Base-by-base conservation (phyloP, 2,113 vertebrate genomes). In the Gopherus evgoodei region DNA sequence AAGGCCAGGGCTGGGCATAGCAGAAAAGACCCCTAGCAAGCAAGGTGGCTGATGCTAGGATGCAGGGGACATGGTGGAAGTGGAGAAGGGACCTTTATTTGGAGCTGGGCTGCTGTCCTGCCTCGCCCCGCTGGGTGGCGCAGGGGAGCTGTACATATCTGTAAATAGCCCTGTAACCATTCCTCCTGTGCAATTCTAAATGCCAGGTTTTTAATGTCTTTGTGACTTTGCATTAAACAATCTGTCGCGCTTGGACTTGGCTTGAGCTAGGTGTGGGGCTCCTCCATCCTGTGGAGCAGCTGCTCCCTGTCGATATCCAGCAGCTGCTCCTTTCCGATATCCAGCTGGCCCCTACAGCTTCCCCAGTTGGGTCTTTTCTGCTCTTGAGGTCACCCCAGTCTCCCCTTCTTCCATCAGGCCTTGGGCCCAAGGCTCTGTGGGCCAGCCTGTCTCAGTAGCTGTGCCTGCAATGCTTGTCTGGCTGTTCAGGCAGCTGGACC, bases 61-160 rank as follows among this genome's bases (percentile, higher is more conserved):
- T n/a, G 65, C n/a, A 72, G 19, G 65, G 65, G n/a, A 12, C 7
- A 17, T n/a, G 62, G 62, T 69, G 62, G 29, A 35, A 69, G 12
- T 1, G 86, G 53, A 52, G 65, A 14, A 80, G 59, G 56, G 62
- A 13, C 65, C 81, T 82, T 59, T 13, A 57, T 78, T n/a, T 0
- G 11, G 12, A 31, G 44, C 54, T 79, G 44, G 47, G 0, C n/a
- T 84, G 72, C 83, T 91, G 86, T 92, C 44, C 83, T 17, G 38
- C 81, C 84, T 93, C 2, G 8, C 44, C 90, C 76, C 54, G 7
- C 4, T 5, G 78, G 89, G 59, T 59, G 44, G 83, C 79, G 86
- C 44, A 79, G 72, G 50, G 27, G 86, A 96, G 85, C 87, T 96
- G 93, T 96, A 89, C 42, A 90, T 90, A 84, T 9, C 90, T 91